A percentile compares a stretch with the other conserved stretches of the same genome.
phyloP scores from a whole-genome alignment of 1,140 invertebrate genomes.

The fruit fly (Drosophila melanogaster) region DNA sequence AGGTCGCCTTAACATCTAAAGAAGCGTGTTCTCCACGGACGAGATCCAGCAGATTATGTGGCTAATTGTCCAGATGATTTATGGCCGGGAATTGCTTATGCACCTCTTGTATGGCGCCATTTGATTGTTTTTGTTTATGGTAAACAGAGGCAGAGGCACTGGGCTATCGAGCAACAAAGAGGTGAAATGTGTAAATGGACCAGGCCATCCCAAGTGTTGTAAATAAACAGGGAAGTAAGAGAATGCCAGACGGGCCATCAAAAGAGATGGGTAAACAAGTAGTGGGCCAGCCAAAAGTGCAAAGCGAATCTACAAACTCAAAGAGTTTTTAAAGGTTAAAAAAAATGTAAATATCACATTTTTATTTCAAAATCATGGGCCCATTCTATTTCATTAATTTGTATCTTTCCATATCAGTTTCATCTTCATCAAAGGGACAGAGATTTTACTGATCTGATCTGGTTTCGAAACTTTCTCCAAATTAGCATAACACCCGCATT shows the following conservation, averaged over 20 bases:
- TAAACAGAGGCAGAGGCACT: slow-evolving; percentile 1
- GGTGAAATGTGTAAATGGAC: slow-evolving; percentile 26
- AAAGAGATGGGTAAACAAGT: slow-evolving; percentile 16
- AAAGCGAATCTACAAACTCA: not conserved
- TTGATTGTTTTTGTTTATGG: slow-evolving; percentile 35
- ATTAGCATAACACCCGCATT: slow-evolving; percentile 47
- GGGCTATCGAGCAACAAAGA: slow-evolving; percentile 13
- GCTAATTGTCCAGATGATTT: slow-evolving; percentile 58
- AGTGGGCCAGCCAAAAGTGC: not conserved
- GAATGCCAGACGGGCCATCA: slow-evolving; percentile 18
- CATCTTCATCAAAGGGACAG: not conserved
- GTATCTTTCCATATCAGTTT: slow-evolving; percentile 11
- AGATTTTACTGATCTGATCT: slow-evolving; percentile 11
- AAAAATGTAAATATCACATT: not conserved
- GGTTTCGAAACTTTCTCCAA: slow-evolving; percentile 31
- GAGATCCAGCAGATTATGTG: slow-evolving; percentile 17
- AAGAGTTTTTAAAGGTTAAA: not conserved
- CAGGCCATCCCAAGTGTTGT: slow-evolving; percentile 16
- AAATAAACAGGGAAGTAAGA: slow-evolving; percentile 32
- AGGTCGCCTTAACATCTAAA: slow-evolving; percentile 33
- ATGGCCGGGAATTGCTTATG: slow-evolving; percentile 15
- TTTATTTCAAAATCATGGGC: too few species aligned
- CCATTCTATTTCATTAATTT: slow-evolving; percentile 11
- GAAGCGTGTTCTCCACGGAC: slow-evolving; percentile 23
- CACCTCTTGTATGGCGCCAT: slow-evolving; percentile 25